Base-by-base conservation (phyloP, 2,113 vertebrate genomes). In the Oxyruncus cristatus region DNA sequence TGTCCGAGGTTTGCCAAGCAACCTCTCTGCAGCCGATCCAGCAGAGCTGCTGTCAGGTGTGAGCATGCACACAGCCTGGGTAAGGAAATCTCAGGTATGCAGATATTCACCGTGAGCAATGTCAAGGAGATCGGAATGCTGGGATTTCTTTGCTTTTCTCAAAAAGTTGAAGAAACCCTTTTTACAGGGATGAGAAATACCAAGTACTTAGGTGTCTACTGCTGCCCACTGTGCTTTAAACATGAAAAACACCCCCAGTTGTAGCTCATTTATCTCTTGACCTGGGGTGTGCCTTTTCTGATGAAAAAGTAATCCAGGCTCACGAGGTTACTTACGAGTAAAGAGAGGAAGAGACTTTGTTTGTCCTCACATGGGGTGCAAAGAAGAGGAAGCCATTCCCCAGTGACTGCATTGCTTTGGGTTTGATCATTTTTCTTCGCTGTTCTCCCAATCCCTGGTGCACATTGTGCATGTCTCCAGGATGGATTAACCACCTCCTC, bases 261-360 rank as follows among this genome's bases (percentile, higher is more conserved):
- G 49, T 46, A 89, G 63, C 71, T 86, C 21, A 2, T 92, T 95
- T 88, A 50, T 90, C 63, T 95, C 89, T 75, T 80, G 47, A n/a
- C 44, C 44, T 26, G 66, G 61, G 42, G n/a, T 71, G 65, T 85
- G 50, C 42, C 62, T 88, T 90, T 89, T 95, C 70, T 84, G 52
- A 41, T 71, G n/a, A 47, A 93, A 67, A 44, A 73, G 27, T 52
- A 66, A 76, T 62, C 5, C 4, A 92, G 82, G 62, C 44, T 86
- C 42, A 47, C 10, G 14, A 33, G 23, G 26, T 55, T 56, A 41
- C 41, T 80, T 52, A 32, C 11, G 39, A 47, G 10, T 56, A 65
- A 88, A 87, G 37, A 35, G 30, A 72, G 47, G 39, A 63, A 58
- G n/a, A 75, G n/a, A 35, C 23, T 71, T n/a, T 33, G 11, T 44